These are phyloP conservation scores for Lamprotornis superbus DNA, from an alignment of 2,113 vertebrate species.

Conservation along the genomic window DNA sequence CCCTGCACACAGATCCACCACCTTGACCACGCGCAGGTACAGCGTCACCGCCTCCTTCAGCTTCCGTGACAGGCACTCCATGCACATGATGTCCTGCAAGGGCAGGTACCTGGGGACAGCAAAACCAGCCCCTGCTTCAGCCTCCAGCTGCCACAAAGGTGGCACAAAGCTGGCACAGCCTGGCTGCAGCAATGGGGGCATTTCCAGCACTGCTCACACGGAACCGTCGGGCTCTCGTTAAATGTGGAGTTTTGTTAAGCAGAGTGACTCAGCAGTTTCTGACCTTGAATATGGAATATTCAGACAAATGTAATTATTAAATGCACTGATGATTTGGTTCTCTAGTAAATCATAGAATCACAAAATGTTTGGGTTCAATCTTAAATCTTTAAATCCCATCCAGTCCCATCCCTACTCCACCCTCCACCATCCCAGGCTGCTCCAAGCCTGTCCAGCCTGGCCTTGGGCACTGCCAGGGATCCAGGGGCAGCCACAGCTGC, in stretches of 20 bases:
- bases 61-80: constrained; percentile 96
- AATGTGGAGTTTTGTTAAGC: not conserved
- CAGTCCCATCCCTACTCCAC: not conserved
- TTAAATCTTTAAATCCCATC: rapidly evolving
- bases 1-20: constrained; percentile 96
- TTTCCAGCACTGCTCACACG: too few species aligned
- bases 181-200: not conserved
- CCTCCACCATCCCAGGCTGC: not conserved
- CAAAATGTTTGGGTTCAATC: not conserved
- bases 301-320: not conserved
- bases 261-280: not conserved
- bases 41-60: constrained; percentile 93
- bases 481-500: not conserved
- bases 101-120: constrained; percentile 88
- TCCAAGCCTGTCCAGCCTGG: not conserved
- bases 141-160: not conserved
- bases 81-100: constrained; percentile 98
- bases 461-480: not conserved
- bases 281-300: not conserved
- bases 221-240: rapidly evolving
- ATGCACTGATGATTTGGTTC: not conserved
- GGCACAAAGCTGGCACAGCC: not conserved
- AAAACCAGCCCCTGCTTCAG: constrained; percentile 57
- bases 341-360: not conserved
- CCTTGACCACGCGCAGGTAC: constrained; percentile 93